phyloP scores from a whole-genome alignment of 2,888 invertebrate genomes.

The Mesorhabditis spiculigera region DNA sequence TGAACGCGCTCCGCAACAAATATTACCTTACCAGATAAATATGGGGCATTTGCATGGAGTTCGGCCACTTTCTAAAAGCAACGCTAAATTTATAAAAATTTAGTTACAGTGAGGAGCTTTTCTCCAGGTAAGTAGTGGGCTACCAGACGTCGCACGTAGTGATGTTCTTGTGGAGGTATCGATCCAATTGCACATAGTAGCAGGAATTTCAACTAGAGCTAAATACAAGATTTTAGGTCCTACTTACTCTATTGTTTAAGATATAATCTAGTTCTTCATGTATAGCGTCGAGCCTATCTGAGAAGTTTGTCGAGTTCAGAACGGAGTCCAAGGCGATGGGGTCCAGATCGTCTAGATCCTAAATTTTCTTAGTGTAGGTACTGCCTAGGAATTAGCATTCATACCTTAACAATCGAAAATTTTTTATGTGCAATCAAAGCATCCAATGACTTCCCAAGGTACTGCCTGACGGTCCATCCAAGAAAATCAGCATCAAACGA shows the following conservation, averaged over 20 bases:
- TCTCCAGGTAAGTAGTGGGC: background rate
- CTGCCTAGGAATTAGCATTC: background rate
- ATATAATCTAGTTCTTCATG: conserved; percentile 3
- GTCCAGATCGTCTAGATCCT: background rate
- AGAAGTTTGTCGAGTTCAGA: background rate
- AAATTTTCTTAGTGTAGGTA: background rate
- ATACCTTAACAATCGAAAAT: background rate
- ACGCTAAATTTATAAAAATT: background rate
- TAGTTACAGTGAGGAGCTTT: background rate
- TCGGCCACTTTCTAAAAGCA: background rate
- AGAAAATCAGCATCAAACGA: background rate
- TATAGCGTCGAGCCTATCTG: background rate
- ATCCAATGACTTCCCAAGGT: background rate
- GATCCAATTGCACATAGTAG: background rate
- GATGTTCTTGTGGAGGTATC: background rate
- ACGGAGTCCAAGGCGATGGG: background rate
- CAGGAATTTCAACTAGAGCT: background rate
- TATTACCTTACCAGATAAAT: background rate
- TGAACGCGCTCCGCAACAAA: background rate
- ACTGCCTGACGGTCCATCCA: background rate
- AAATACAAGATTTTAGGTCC: background rate
- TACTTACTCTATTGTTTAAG: background rate
- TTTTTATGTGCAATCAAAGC: conserved; percentile 1
- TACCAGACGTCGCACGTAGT: background rate
- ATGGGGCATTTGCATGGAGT: background rate